phyloP scores from a whole-genome alignment of 2,113 vertebrate genomes.

The Ciconia boyciana region DNA sequence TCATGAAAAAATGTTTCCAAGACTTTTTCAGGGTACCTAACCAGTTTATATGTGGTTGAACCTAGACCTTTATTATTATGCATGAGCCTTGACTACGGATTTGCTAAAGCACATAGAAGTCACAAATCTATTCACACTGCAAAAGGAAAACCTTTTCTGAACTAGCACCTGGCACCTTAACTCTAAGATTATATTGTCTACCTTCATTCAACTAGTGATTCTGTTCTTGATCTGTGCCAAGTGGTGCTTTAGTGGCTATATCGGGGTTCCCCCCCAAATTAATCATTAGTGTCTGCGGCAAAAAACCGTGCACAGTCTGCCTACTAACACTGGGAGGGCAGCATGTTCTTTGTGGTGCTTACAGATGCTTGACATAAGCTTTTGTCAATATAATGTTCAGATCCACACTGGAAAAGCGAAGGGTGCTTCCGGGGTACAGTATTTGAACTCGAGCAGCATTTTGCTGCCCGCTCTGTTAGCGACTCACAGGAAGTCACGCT shows the following conservation, averaged over 20 bases:
- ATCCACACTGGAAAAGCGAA: rapidly evolving
- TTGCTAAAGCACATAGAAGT: background rate
- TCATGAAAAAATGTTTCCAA: background rate
- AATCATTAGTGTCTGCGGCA: background rate
- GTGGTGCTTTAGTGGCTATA: rapidly evolving
- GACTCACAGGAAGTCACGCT: rapidly evolving
- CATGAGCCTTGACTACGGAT: background rate
- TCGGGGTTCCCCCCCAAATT: rapidly evolving
- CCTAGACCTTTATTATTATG: rapidly evolving
- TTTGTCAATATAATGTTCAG: background rate
- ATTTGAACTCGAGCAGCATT: rapidly evolving
- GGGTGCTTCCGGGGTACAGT: too few relatives aligned
- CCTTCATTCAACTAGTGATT: rapidly evolving
- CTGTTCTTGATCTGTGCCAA: background rate
- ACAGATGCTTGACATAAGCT: rapidly evolving
- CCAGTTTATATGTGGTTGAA: rapidly evolving
- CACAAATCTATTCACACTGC: background rate
- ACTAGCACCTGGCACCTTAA: background rate
- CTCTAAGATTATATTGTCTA: rapidly evolving
- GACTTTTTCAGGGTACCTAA: too few relatives aligned
- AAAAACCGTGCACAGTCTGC: background rate
- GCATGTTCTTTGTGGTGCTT: rapidly evolving
- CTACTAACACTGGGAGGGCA: background rate
- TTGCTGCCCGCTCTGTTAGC: background rate
- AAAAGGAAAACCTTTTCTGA: too few relatives aligned